Evolutionary conservation across 1,140 invertebrate genomes (phyloP).

Genomic region (Octopus sinensis): DNA sequence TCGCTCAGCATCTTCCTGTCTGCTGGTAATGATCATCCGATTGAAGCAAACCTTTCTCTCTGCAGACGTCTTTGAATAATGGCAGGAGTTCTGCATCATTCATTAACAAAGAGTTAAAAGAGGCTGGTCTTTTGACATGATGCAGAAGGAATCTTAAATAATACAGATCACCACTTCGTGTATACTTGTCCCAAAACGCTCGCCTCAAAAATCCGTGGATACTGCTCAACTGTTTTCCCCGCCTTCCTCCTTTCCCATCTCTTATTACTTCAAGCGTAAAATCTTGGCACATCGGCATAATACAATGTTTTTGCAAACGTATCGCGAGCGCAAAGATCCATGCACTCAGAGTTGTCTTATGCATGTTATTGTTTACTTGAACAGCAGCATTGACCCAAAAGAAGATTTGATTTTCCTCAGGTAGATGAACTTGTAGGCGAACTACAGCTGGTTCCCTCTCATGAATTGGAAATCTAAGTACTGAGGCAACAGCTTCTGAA

Average conservation of each 20-base stretch:
- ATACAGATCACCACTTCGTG: not conserved
- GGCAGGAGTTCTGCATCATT: not conserved
- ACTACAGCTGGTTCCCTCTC: not conserved
- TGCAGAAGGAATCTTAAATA: constrained; percentile 5
- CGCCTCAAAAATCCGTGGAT: not conserved
- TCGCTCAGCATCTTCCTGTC: no score
- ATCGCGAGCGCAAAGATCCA: not conserved
- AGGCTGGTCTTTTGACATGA: not conserved
- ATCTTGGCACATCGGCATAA: not conserved
- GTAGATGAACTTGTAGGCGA: not conserved
- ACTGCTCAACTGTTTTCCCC: not conserved
- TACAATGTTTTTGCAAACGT: constrained; percentile 1
- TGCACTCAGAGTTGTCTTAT: not conserved
- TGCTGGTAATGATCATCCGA: no score
- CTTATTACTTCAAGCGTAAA: not conserved
- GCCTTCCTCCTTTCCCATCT: constrained; percentile 4
- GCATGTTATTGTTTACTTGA: not conserved
- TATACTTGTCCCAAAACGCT: not conserved
- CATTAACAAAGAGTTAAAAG: not conserved
- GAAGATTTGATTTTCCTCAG: not conserved
- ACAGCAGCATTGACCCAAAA: not conserved
- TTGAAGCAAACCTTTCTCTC: no score
- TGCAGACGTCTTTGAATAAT: no score
- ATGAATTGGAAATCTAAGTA: not conserved
- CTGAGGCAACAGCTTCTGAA: not conserved